Base-by-base conservation (phyloP, 2,888 invertebrate species). In the Pachycephus smyrnensis region DNA sequence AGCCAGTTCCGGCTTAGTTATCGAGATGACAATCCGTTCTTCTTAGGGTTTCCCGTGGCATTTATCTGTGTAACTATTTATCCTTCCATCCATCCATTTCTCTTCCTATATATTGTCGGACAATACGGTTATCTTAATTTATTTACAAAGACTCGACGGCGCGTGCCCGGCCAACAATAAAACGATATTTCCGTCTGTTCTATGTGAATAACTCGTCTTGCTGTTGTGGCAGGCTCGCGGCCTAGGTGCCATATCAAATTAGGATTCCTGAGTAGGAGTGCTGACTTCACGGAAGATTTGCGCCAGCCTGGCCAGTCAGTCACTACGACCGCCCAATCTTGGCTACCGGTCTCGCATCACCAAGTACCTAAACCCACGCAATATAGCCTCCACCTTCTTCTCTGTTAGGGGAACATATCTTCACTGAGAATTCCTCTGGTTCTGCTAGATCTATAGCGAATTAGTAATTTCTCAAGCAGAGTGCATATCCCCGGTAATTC, bases 221-320 rank as follows among this genome's bases (percentile, higher is more conserved):
- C 55, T 23, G 55, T 23, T 55, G 55, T 55, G 55, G 71, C 71
- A 11, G 6, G 11, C 71, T 2, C 23, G 55, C 6, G 23, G 23
- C 23, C 55, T 55, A 71, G 71, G 71, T 71, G 71, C 71, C 71
- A 71, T 23, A 55, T 55, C 55, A 55, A 77, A 73, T 79, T 74
- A 55, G 76, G 35, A 71, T 73, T 69, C 33, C 30, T 68, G 74
- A 75, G 73, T 69, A 75, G 77, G 73, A 77, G 79, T 75, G 75
- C 71, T 73, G 75, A 75, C 78, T 79, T 82, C 79, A 82, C 82
- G 79, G 80, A 73, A 82, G 77, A 80, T 82, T 80, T 82, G 75
- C 77, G 76, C 73, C 80, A 76, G 76, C 40, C 75, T 30, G 76
- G 76, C 74, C 82, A 79, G 80, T 77, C 80, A 77, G 76, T 80